Percentiles rank a stretch among this genome's conserved stretches.
phyloP scores from a whole-genome alignment of 2,888 invertebrate genomes.

The Oxyteleia sp. region DNA sequence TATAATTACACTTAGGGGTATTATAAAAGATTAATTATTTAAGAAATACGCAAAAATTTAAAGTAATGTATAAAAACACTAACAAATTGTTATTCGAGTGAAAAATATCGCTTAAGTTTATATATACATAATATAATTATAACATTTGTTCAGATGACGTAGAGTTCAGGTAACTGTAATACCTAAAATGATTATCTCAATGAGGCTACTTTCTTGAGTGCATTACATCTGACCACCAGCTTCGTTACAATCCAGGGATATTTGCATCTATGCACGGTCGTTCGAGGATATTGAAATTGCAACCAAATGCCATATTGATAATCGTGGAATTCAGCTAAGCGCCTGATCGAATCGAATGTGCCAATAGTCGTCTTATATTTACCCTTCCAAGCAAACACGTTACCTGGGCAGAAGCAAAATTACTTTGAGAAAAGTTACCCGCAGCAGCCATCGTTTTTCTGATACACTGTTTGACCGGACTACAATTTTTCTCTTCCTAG shows the following conservation, averaged over 20 bases:
- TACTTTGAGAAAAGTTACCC: neutral
- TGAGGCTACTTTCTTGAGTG: conserved; percentile 17
- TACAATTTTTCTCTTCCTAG: too few species aligned
- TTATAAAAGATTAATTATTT: too few species aligned
- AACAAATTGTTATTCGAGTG: too few species aligned
- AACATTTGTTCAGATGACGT: neutral
- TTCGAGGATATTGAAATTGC: conserved; percentile 41
- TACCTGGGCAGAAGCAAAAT: conserved; percentile 7
- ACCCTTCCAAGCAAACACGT: neutral
- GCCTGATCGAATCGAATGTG: conserved; percentile 29
- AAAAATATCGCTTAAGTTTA: too few species aligned
- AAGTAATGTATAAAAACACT: too few species aligned
- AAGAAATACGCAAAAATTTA: too few species aligned
- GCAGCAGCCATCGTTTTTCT: conserved; percentile 1
- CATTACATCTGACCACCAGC: conserved; percentile 19
- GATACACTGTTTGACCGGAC: neutral
- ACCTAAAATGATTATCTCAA: conserved; percentile 12
- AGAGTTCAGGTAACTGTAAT: neutral
- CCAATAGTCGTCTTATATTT: conserved; percentile 29
- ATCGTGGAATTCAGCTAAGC: conserved; percentile 31
- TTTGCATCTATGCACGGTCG: neutral
- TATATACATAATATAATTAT: too few species aligned
- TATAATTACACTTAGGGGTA: too few species aligned
- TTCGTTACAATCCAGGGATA: conserved; percentile 15
- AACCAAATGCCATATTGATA: conserved; percentile 46